Conservation (phyloP, 1,140 invertebrate species). For the Drosophila repletoides region DNA sequence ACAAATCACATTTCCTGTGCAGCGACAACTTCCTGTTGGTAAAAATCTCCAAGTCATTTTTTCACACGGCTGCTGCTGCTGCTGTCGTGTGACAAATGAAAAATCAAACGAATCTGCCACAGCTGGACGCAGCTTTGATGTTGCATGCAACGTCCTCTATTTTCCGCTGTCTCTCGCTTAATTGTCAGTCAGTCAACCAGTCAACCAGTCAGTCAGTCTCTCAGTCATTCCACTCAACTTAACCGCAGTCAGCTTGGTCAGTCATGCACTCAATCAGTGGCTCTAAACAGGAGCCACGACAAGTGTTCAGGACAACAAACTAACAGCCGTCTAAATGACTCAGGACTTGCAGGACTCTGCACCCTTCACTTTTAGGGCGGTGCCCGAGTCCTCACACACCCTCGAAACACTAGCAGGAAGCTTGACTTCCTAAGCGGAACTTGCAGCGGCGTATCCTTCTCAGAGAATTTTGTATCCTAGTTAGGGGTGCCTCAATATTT, state of each 20-base stretch:
- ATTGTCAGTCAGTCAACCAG: slow-evolving; percentile 44
- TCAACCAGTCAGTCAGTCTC: slow-evolving; percentile 48
- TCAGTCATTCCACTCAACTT: slow-evolving; percentile 44
- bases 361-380: slow-evolving; percentile 23
- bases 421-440: slow-evolving; percentile 74
- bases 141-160: slow-evolving; percentile 70
- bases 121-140: slow-evolving; percentile 58
- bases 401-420: slow-evolving; percentile 50
- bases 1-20: slow-evolving; percentile 78
- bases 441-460: slow-evolving; percentile 57
- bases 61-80: slow-evolving; percentile 51
- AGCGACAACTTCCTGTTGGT: slow-evolving; percentile 68
- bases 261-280: slow-evolving; percentile 74
- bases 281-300: slow-evolving; percentile 32
- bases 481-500: slow-evolving; percentile 17
- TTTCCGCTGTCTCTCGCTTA: slow-evolving; percentile 75
- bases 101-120: slow-evolving; percentile 60
- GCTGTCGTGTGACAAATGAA: slow-evolving; percentile 49
- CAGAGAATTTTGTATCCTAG: slow-evolving; percentile 54
- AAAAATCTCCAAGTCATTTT: slow-evolving; percentile 67
- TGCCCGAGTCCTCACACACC: slow-evolving; percentile 21
- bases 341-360: slow-evolving; percentile 24
- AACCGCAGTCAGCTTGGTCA: slow-evolving; percentile 54
- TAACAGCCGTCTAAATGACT: slow-evolving; percentile 23
- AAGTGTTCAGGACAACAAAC: slow-evolving; percentile 37